These are phyloP conservation scores for Acyrthosiphon pisum DNA, from an alignment of 1,140 invertebrate genomes.

Conservation along the genomic window DNA sequence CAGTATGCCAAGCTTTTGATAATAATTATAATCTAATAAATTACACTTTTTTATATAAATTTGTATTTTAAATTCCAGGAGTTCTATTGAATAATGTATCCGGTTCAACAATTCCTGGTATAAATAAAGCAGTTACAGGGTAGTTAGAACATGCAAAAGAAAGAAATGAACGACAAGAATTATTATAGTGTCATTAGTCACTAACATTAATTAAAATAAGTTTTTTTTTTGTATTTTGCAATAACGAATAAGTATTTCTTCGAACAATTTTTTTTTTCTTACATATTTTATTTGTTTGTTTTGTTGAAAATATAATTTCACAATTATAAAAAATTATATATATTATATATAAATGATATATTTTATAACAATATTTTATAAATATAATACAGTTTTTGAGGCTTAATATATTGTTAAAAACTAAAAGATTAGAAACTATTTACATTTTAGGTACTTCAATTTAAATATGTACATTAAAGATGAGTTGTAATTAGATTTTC, in stretches of 20 bases:
- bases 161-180: not conserved
- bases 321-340: not conserved
- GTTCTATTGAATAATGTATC: not conserved
- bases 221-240: too few relatives aligned
- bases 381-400: too few relatives aligned
- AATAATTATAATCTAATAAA: not conserved
- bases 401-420: too few relatives aligned
- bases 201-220: too few relatives aligned
- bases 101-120: not conserved
- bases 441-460: too few relatives aligned
- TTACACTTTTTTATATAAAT: not conserved
- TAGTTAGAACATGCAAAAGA: not conserved
- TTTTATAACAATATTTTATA: not conserved
- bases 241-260: too few relatives aligned
- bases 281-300: not conserved
- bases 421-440: too few relatives aligned
- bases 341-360: not conserved
- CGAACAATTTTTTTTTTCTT: too few relatives aligned
- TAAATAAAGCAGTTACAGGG: not conserved
- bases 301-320: not conserved
- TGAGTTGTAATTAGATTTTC: too few relatives aligned
- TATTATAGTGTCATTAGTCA: not conserved
- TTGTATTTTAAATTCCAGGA: not conserved
- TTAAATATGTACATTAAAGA: too few relatives aligned
- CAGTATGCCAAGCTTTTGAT: not conserved